Conservation (phyloP, 2,888 invertebrate genomes). For the Venusia cambrica region DNA sequence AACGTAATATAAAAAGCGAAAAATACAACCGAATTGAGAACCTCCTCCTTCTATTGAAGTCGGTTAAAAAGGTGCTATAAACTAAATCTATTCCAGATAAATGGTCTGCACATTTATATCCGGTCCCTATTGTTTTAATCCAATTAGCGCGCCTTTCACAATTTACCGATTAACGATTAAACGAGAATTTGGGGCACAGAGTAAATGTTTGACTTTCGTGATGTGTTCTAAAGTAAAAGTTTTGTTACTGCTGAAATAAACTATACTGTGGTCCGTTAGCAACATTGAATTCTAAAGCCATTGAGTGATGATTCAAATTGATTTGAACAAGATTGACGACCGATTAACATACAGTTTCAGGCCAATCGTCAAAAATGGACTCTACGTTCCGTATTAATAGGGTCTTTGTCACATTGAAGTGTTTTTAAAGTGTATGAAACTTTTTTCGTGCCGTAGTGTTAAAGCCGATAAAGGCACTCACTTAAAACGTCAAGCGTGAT, state of each 20-base stretch:
- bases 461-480: constrained; percentile 37
- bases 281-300: too few species aligned
- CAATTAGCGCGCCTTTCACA: constrained; percentile 23
- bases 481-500: constrained; percentile 53
- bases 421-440: background rate
- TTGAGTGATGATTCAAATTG: too few species aligned
- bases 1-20: too few species aligned
- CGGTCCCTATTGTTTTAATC: constrained; percentile 24
- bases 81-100: constrained; percentile 13
- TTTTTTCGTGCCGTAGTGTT: constrained; percentile 27
- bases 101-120: constrained; percentile 14
- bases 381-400: too few species aligned
- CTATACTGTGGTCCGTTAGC: too few species aligned
- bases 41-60: too few species aligned
- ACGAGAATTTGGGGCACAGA: constrained; percentile 15
- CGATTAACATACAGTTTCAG: too few species aligned
- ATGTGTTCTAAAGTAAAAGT: constrained; percentile 25
- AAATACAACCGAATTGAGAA: too few species aligned
- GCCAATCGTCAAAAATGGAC: too few species aligned
- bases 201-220: constrained; percentile 45
- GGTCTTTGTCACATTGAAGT: too few species aligned
- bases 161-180: constrained; percentile 17
- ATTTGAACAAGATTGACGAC: too few species aligned
- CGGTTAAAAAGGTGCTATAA: constrained; percentile 3
- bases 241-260: too few species aligned